These are phyloP conservation scores for Falco naumanni DNA, from an alignment of 2,797 vertebrate genomes.

Conservation along the genomic window DNA sequence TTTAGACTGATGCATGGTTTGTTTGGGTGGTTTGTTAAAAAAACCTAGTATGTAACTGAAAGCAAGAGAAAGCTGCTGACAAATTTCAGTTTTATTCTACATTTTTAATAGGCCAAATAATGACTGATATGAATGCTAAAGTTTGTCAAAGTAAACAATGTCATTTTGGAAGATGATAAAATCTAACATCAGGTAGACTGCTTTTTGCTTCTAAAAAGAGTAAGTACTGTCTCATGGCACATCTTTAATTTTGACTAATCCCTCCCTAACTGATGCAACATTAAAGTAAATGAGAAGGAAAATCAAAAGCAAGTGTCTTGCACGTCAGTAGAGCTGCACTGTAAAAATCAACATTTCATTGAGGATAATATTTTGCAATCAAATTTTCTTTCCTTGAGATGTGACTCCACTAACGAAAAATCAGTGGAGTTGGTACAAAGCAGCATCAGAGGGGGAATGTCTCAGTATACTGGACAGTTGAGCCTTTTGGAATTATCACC, in stretches of 20 bases:
- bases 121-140: not conserved
- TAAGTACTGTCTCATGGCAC: not conserved
- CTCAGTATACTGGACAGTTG: not conserved
- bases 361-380: not conserved
- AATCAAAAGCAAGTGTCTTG: not conserved
- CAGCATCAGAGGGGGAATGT: not conserved
- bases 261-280: not conserved
- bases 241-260: conserved; percentile 10
- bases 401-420: not conserved
- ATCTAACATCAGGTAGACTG: not conserved
- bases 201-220: not conserved
- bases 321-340: not conserved
- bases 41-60: not conserved
- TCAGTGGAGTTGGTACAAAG: not conserved
- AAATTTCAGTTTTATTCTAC: not conserved
- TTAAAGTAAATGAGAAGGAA: conserved; percentile 5
- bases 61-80: not conserved
- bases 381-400: not conserved
- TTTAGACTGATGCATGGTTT: not conserved
- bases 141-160: not conserved
- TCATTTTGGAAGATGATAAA: not conserved
- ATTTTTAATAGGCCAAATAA: not conserved
- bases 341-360: not conserved
- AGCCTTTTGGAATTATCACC: not conserved
- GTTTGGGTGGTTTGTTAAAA: not conserved